Conservation (phyloP, 2,888 invertebrate species). For the Phanerotoma sp. region DNA sequence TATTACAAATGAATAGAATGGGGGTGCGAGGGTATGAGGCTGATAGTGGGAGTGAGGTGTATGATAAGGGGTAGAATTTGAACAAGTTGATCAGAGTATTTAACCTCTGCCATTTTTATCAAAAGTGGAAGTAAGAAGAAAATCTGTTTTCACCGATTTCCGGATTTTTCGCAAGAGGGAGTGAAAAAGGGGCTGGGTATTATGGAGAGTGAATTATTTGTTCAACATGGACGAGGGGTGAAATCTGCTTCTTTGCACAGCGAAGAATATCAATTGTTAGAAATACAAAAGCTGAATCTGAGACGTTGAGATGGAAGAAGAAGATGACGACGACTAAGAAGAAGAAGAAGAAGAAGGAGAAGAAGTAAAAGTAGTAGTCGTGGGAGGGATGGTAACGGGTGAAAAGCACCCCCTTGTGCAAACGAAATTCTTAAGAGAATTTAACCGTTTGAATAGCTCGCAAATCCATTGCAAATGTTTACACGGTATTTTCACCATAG, state of each 20-base stretch:
- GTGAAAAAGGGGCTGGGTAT: conserved; percentile 19
- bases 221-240: conserved; percentile 51
- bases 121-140: too few species aligned
- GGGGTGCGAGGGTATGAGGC: too few species aligned
- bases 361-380: conserved; percentile 25
- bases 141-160: too few species aligned
- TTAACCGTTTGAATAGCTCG: conserved; percentile 58
- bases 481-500: conserved; percentile 52
- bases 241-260: conserved; percentile 57
- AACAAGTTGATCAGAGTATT: too few species aligned
- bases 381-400: conserved; percentile 37
- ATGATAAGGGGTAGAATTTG: too few species aligned
- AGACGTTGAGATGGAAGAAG: conserved; percentile 20
- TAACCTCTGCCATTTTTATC: too few species aligned
- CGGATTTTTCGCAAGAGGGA: background rate
- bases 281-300: conserved; percentile 54
- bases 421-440: conserved; percentile 59
- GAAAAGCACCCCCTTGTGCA: conserved; percentile 45
- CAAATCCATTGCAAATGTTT: conserved; percentile 59
- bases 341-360: conserved; percentile 30
- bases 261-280: conserved; percentile 59
- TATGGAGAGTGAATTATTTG: conserved; percentile 49
- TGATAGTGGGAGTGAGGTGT: too few species aligned
- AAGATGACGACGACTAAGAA: conserved; percentile 24
- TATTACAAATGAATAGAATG: too few species aligned